A percentile compares a stretch with the other conserved stretches of the same genome.
Evolutionary conservation across 2,888 invertebrate species (phyloP).

Genomic region (Chymomyza amoena): DNA sequence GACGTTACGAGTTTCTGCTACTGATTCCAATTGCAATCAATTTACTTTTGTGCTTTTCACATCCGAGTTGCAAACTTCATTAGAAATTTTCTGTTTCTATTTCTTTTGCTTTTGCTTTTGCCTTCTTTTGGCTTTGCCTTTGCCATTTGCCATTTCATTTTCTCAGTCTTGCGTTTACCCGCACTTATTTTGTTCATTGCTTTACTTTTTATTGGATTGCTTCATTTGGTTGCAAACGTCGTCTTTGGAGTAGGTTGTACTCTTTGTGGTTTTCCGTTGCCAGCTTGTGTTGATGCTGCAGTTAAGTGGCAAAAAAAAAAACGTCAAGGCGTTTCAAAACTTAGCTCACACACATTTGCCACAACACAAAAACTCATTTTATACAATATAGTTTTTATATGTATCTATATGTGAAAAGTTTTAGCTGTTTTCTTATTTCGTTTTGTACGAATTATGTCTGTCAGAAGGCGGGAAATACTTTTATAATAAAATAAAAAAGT

Average conservation of each 20-base stretch:
- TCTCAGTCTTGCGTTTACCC: background rate
- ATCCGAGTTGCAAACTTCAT: conserved; percentile 72
- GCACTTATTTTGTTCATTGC: background rate
- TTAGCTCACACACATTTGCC: background rate
- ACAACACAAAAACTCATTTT: background rate
- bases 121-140: conserved; percentile 18
- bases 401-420: background rate
- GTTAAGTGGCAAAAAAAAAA: conserved; percentile 61
- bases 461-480: background rate
- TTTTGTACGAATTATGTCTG: background rate
- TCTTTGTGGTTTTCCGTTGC: background rate
- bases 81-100: conserved; percentile 55
- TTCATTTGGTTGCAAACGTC: background rate
- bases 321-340: background rate
- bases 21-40: conserved; percentile 73
- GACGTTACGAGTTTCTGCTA: conserved; percentile 72
- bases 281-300: conserved; percentile 42
- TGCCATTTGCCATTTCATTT: conserved; percentile 13
- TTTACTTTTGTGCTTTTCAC: conserved; percentile 68
- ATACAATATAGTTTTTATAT: background rate
- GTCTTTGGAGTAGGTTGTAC: background rate
- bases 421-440: background rate
- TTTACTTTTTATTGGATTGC: background rate
- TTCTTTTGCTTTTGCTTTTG: conserved; percentile 21
- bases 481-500: background rate